These are phyloP conservation scores for Panthera tigris DNA, from an alignment of 2,113 vertebrate genomes.

Conservation along the genomic window DNA sequence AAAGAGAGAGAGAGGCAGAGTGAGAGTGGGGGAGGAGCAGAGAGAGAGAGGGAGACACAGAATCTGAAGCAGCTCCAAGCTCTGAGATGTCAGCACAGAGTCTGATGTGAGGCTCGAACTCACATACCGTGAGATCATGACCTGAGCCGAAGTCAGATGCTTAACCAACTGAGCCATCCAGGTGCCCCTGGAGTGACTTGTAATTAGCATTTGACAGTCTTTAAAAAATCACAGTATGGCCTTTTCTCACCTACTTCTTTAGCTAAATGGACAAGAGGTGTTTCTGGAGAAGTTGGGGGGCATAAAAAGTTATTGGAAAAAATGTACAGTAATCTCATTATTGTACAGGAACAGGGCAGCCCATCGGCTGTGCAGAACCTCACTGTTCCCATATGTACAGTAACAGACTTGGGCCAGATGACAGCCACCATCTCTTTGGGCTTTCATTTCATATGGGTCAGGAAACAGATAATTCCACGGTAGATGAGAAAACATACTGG, in stretches of 20 bases:
- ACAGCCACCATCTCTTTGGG: not conserved
- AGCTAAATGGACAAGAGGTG: not conserved
- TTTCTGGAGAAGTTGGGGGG: not conserved
- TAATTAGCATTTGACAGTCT: conserved; percentile 46
- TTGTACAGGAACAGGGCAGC: not conserved
- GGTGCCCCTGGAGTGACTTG: not conserved
- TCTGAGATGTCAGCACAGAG: too few species aligned
- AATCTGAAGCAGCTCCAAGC: too few species aligned
- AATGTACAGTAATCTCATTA: not conserved
- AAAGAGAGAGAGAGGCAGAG: too few species aligned
- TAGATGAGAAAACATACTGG: not conserved
- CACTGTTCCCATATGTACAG: not conserved
- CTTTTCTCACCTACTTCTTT: conserved; percentile 4
- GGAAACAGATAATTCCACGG: not conserved
- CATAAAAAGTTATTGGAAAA: not conserved
- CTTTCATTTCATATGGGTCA: not conserved
- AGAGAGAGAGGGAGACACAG: too few species aligned
- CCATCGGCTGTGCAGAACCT: not conserved
- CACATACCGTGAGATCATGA: too few species aligned
- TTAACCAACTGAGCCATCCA: too few species aligned
- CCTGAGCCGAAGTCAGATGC: too few species aligned
- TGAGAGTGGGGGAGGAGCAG: too few species aligned
- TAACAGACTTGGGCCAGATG: not conserved
- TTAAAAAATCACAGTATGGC: not conserved
- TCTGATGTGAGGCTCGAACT: too few species aligned